These are phyloP conservation scores for Rhadinocentrus ornatus DNA, from an alignment of 2,797 vertebrate species.

Conservation along the genomic window DNA sequence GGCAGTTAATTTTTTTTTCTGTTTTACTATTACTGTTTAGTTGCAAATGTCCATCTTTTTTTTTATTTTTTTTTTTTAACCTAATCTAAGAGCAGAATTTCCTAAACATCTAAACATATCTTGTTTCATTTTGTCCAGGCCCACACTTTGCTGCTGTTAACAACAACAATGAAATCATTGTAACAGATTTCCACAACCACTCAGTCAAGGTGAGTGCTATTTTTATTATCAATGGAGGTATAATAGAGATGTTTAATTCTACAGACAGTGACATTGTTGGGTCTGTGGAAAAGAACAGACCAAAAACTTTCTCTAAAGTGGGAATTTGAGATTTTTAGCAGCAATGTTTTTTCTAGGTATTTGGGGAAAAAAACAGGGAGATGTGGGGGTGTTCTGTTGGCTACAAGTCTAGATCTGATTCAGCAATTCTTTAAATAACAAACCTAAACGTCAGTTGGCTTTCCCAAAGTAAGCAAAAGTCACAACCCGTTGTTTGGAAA, in stretches of 20 bases:
- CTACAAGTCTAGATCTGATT: background rate
- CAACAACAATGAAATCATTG: slow-evolving; percentile 98
- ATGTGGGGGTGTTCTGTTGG: background rate
- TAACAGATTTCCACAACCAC: slow-evolving; percentile 99
- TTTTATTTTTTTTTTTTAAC: background rate
- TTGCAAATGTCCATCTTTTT: slow-evolving; percentile 14
- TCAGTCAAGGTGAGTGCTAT: slow-evolving; percentile 92
- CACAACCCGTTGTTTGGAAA: too few relatives aligned
- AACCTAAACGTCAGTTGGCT: background rate
- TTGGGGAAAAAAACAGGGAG: background rate
- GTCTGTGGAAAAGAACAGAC: background rate
- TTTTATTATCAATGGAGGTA: background rate
- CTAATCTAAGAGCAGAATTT: background rate
- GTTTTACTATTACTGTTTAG: background rate
- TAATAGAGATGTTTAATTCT: too few relatives aligned
- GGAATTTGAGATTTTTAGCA: background rate
- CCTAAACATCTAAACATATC: slow-evolving; percentile 9
- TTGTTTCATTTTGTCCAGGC: slow-evolving; percentile 77
- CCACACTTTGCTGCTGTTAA: slow-evolving; percentile 99
- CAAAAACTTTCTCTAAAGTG: background rate
- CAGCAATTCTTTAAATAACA: background rate
- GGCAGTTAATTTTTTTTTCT: background rate
- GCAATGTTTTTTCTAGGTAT: background rate
- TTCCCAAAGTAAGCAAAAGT: background rate
- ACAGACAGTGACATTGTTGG: background rate